Evolutionary conservation across 2,797 vertebrate genomes (phyloP), one percentile per base, ranked within the genome.

Genomic region (Lutjanus argentimaculatus): DNA sequence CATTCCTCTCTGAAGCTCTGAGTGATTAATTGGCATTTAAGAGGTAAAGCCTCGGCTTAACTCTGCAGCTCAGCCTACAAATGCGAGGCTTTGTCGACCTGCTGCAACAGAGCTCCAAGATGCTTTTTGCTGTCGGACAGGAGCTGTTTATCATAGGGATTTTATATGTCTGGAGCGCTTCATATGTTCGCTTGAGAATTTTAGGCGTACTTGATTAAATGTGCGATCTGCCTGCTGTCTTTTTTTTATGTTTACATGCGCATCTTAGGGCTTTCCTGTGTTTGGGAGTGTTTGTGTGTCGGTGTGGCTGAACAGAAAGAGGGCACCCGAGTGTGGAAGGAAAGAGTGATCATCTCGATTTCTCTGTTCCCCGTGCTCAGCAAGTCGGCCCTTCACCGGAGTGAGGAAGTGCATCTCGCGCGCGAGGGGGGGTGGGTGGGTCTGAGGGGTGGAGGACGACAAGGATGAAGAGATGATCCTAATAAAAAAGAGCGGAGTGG

Each of bases 1-100:
- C 59, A 11, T 71, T 76, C 75, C 74, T 71, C 85, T 84, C 75
- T 77, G 62, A 53, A 74, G 75, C 73, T 56, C 73, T 2, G 36
- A 77, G 77, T 89, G 87, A 90, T 94, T 93, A 92, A 93, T 93
- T 91, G 91, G 82, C 81, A 81, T 91, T 91, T 89, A 89, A 84
- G 80, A 84, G 71, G 85, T 83, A 91, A 92, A 92, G 82, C 83
- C 83, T 56, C 7, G 22, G 79, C 85, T 93, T 92, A 92, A 79
- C 79, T 84, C 71, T 52, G 13, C 62, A 75, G 85, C 85, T 85
- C 72, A 79, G 75, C 82, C 70, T 84, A 62, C 83, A 83, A 85
- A 87, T 77, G 66, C 9, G 7, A 64, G 62, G 88, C 90, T 88
- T 88, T 86, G 83, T 81, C 52, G 48, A 64, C 73, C 63, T 55